phyloP scores from a whole-genome alignment of 2,888 invertebrate species.

The Troilus luridus region DNA sequence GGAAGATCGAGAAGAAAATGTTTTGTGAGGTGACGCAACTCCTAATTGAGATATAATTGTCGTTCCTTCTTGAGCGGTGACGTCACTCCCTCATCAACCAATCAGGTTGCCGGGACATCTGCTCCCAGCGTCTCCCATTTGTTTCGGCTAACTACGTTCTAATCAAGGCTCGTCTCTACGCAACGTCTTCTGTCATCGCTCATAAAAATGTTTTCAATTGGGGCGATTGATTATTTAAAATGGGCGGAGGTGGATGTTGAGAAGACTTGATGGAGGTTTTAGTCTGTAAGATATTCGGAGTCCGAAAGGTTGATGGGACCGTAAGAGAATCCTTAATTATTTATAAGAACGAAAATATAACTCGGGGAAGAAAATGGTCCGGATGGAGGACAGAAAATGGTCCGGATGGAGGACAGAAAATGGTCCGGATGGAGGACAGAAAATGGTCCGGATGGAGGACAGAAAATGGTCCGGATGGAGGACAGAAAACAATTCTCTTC shows the following conservation, averaged over 20 bases:
- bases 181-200: conserved; percentile 4
- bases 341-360: too few species aligned
- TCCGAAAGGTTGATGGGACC: too few species aligned
- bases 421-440: too few species aligned
- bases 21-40: conserved; percentile 35
- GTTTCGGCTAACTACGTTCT: conserved; percentile 9
- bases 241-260: neutral
- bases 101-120: neutral
- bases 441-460: too few species aligned
- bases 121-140: neutral
- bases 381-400: too few species aligned
- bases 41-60: conserved; percentile 58
- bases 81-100: conserved; percentile 56
- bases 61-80: conserved; percentile 35
- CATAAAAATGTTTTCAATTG: conserved; percentile 13
- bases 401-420: too few species aligned
- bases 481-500: too few species aligned
- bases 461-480: too few species aligned
- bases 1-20: conserved; percentile 20
- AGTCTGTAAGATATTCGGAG: neutral
- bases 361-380: too few species aligned
- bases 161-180: neutral
- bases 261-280: neutral
- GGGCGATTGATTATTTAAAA: neutral
- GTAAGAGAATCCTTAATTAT: too few species aligned